Base-by-base conservation (phyloP, 2,113 vertebrate genomes). In the Xyrauchen texanus region DNA sequence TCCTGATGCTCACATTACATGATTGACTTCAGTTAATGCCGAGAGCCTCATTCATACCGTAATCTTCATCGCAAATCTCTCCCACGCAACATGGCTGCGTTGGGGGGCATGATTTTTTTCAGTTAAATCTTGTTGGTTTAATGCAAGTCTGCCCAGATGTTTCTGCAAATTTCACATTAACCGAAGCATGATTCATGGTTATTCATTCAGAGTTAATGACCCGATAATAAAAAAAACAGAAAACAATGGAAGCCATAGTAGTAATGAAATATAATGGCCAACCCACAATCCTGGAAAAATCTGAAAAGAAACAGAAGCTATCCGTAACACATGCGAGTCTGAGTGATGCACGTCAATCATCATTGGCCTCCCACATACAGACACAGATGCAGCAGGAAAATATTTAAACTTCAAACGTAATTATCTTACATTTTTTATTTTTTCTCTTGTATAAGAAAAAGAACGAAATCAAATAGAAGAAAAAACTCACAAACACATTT, bases 101-200 rank as follows among this genome's bases (percentile, higher is more conserved):
- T 73, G 71, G 55, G 21, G 15, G 70, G 68, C 65, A 74, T 60
- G 67, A n/a, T 81, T 52, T 74, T 77, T n/a, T 70, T 80, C 8
- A 44, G 68, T 77, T 84, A 64, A 84, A 69, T 81, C 64, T 74
- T 80, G 81, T 67, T 80, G 77, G 67, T 83, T 82, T 82, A 72
- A 74, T 68, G 68, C 49, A 7, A 46, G 66, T 65, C 61, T 34
- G 65, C 74, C 75, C 47, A 47, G 44, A 42, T n/a, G 47, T 64
- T 45, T 12, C 11, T 61, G 62, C 44, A 52, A 81, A 62, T 67
- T 69, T 57, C 47, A 34, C 66, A 68, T 74, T 53, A 67, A 46
- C 66, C 45, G 69, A 77, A 77, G 45, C 42, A 9, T 80, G 73
- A 80, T 85, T 82, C 79, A 82, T 68, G 42, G 6, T 71, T 53